These are phyloP conservation scores for Acronicta aceris DNA, from an alignment of 2,888 invertebrate genomes.

Conservation along the genomic window DNA sequence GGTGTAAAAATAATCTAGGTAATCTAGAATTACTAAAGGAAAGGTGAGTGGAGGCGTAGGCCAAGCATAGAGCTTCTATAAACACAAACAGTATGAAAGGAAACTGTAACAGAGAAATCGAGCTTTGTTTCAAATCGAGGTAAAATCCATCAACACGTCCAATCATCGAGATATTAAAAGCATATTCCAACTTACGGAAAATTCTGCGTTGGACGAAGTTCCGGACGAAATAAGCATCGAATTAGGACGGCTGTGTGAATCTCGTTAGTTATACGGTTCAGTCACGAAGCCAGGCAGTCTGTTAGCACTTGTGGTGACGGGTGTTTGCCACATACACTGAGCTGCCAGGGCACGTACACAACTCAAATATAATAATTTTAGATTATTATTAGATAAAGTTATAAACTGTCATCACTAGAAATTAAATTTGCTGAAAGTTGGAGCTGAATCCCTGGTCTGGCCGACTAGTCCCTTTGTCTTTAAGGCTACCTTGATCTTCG, in stretches of 20 bases:
- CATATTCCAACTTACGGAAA: slow-evolving; percentile 36
- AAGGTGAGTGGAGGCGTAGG: too few relatives aligned
- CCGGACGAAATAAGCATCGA: slow-evolving; percentile 28
- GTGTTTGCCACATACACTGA: slow-evolving; percentile 9
- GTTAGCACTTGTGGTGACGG: slow-evolving; percentile 45
- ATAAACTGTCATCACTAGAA: too few relatives aligned
- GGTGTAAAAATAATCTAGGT: too few relatives aligned
- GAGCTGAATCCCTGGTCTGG: too few relatives aligned
- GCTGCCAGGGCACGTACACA: slow-evolving; percentile 14
- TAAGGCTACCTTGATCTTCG: too few relatives aligned
- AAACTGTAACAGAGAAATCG: too few relatives aligned
- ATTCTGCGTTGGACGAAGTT: slow-evolving; percentile 24
- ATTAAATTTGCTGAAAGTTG: too few relatives aligned
- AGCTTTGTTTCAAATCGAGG: slow-evolving; percentile 16
- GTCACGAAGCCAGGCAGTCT: slow-evolving; percentile 42
- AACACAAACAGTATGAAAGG: too few relatives aligned
- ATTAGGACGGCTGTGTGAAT: slow-evolving; percentile 46
- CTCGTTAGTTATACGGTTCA: slow-evolving; percentile 30
- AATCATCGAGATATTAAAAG: slow-evolving; percentile 39
- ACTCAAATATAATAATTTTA: neutral
- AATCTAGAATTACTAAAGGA: too few relatives aligned
- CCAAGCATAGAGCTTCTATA: too few relatives aligned
- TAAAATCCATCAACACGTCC: slow-evolving; percentile 17
- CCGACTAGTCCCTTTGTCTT: too few relatives aligned
- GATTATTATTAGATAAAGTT: too few relatives aligned